Evolutionary conservation across 2,113 vertebrate species (phyloP).

Genomic region (Clarias magur): DNA sequence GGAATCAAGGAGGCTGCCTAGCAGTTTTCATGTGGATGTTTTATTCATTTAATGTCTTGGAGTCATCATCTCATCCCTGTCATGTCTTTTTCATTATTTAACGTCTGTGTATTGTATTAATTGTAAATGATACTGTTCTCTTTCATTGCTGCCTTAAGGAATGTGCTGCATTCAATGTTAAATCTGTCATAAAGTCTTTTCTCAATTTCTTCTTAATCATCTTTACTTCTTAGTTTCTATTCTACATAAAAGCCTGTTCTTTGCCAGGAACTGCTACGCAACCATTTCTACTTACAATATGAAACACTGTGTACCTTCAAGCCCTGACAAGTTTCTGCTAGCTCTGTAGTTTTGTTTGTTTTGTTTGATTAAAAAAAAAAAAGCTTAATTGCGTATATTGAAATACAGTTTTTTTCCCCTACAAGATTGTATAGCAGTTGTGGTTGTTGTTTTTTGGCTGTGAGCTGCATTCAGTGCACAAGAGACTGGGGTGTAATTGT

Average conservation of each 20-base stretch:
- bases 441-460: slow-evolving; percentile 34
- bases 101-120: slow-evolving; percentile 28
- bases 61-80: neutral
- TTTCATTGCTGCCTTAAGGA: neutral
- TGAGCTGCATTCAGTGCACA: slow-evolving; percentile 28
- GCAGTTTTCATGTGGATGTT: slow-evolving; percentile 24
- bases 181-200: neutral
- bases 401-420: neutral
- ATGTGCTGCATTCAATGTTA: slow-evolving; percentile 15
- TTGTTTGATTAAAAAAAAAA: neutral
- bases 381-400: neutral
- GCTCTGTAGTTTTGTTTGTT: neutral
- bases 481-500: slow-evolving; percentile 46
- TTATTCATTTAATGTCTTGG: slow-evolving; percentile 28
- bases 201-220: neutral
- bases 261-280: neutral
- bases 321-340: neutral
- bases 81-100: neutral
- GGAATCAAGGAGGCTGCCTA: neutral
- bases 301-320: neutral
- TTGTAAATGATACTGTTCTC: slow-evolving; percentile 28
- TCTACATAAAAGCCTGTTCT: neutral
- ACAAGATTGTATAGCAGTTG: neutral
- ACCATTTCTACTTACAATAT: neutral
- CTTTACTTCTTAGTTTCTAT: neutral